Evolutionary conservation across 2,113 vertebrate genomes (phyloP).

Genomic region (Ginglymostoma cirratum): DNA sequence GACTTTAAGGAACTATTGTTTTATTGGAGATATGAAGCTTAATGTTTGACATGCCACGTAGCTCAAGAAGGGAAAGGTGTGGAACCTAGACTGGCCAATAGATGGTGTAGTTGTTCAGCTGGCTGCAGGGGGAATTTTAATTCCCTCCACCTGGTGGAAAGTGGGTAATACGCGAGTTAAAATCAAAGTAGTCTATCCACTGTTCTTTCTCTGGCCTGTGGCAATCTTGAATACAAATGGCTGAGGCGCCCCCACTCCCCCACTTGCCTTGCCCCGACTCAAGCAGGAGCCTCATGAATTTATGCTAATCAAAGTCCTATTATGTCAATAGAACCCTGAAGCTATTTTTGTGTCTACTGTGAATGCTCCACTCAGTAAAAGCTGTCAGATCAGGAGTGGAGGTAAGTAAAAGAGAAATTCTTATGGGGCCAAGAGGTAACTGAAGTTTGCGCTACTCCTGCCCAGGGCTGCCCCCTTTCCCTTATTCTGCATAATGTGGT

Average conservation of each 20-base stretch:
- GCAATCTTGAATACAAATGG: conserved; percentile 11
- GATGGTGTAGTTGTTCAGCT: conserved; percentile 7
- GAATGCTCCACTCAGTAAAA: not conserved
- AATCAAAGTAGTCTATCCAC: conserved; percentile 29
- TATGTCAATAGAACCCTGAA: not conserved
- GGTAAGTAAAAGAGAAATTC: not conserved
- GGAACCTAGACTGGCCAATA: not conserved
- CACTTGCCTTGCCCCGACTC: not conserved
- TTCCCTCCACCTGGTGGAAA: conserved; percentile 26
- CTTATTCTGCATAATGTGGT: not conserved
- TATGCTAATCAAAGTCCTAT: conserved; percentile 23
- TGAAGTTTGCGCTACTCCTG: not conserved
- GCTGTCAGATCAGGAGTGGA: not conserved
- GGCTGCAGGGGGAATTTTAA: not conserved
- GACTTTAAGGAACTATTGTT: not conserved
- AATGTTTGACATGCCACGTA: not conserved
- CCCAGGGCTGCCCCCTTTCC: not conserved
- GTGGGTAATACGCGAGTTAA: not conserved
- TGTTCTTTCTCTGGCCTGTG: not conserved
- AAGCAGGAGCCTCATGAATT: conserved; percentile 21
- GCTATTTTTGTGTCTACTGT: not conserved
- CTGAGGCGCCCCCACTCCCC: not conserved
- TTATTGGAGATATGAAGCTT: not conserved
- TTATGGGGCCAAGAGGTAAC: not conserved
- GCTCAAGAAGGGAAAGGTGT: not conserved